Percentiles rank a stretch among this genome's conserved stretches.
phyloP scores from a whole-genome alignment of 2,797 vertebrate species.

The Margarornis squamiger region DNA sequence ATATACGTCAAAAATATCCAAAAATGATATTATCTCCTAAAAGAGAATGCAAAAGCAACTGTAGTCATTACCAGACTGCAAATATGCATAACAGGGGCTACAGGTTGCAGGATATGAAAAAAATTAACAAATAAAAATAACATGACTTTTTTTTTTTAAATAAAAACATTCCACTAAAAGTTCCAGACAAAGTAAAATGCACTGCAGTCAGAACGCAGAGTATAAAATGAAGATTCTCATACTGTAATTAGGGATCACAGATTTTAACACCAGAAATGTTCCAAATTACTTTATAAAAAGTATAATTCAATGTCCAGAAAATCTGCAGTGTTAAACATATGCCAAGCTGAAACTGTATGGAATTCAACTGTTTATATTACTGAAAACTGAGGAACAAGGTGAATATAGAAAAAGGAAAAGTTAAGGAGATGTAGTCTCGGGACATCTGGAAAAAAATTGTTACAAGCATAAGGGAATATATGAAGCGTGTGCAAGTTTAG shows the following conservation, averaged over 20 bases:
- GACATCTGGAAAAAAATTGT: background rate
- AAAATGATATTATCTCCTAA: background rate
- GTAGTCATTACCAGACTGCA: background rate
- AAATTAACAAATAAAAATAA: background rate
- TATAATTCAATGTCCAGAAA: background rate
- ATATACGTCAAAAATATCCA: background rate
- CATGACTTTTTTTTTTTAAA: background rate
- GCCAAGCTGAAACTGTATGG: background rate
- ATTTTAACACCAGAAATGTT: background rate
- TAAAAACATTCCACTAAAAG: background rate
- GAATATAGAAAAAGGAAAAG: background rate
- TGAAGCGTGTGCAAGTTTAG: background rate
- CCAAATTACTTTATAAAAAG: background rate
- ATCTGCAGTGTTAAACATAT: background rate
- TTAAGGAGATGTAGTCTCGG: background rate
- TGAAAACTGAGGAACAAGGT: background rate
- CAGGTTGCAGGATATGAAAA: background rate
- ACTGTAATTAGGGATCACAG: background rate
- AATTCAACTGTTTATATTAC: background rate
- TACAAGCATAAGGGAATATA: background rate
- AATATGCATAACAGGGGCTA: background rate
- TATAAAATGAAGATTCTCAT: background rate
- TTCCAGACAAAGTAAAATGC: background rate
- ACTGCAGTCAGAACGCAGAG: background rate
- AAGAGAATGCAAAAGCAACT: background rate